phyloP scores from a whole-genome alignment of 1,140 invertebrate genomes.

The Orchestia grillus region DNA sequence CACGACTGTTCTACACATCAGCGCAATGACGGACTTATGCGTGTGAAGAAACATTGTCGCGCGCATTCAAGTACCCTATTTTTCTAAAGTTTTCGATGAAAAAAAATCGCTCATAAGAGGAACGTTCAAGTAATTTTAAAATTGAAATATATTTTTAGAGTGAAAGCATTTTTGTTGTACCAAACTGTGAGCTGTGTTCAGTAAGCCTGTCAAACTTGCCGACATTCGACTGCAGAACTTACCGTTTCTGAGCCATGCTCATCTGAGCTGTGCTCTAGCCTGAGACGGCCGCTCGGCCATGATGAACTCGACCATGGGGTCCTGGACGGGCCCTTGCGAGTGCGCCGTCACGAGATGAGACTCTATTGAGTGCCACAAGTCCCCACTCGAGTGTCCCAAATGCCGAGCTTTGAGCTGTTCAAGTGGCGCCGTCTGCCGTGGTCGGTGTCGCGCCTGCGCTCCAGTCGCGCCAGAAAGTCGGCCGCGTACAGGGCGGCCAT shows the following conservation, averaged over 20 bases:
- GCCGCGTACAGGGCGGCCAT: constrained; percentile 66
- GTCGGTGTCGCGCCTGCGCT: constrained; percentile 59
- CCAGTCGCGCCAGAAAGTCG: constrained; percentile 62
- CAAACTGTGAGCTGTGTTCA: not conserved
- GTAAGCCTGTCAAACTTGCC: not conserved
- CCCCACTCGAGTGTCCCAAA: not conserved
- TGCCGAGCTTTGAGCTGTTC: constrained; percentile 48
- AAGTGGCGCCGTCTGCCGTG: constrained; percentile 48
- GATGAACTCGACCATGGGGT: not conserved
- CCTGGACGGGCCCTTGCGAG: not conserved
- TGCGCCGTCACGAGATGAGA: constrained; percentile 1
- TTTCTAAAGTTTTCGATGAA: not conserved
- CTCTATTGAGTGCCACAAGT: constrained; percentile 6
- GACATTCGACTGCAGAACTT: not conserved
- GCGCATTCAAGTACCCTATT: not conserved
- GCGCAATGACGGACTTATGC: not conserved
- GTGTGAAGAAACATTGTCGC: not conserved
- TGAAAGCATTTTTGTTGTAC: not conserved
- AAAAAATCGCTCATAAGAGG: not conserved
- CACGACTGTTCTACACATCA: not conserved
- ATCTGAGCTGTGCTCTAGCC: not conserved
- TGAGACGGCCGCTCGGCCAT: not conserved
- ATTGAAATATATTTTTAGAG: not conserved
- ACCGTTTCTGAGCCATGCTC: not conserved
- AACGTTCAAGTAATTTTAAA: not conserved